Base-by-base conservation (phyloP, 1,140 invertebrate species). In the Dysdera silvatica region DNA sequence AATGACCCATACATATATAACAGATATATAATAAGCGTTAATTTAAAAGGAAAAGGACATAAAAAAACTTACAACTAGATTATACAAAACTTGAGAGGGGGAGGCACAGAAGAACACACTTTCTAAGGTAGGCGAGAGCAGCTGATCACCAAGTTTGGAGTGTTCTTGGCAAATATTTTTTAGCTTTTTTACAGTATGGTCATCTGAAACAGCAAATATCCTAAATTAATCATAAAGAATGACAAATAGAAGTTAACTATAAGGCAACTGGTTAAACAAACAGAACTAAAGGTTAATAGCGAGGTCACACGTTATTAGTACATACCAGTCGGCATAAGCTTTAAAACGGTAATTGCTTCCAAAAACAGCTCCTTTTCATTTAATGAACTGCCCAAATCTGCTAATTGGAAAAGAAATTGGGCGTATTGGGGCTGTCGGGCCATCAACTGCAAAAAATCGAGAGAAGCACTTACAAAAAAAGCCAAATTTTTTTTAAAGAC, bases 341-440 rank as follows among this genome's bases (percentile, higher is more conserved):
- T 87, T n/a, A 96, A 80, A 24, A 97, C 78, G 58, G 85, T 81
- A 69, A 92, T 83, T 4, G 89, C 90, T 56, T 87, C 86, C 72
- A 97, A 91, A 43, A 90, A 81, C 53, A 98, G 78, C 40, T 84
- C 84, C 18, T 85, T 80, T 70, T 93, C 85, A 55, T 85, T 81
- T 60, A 94, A 78, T 48, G 84, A 82, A 74, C 89, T 89, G 49
- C 91, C 93, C 60, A 94, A 76, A 72, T 93, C 89, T 70, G 91
- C 89, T 56, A 97, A 77, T 78, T 94, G 88, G 75, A 95, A 87
- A 70, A 96, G 86, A 76, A 96, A 96, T 69, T 86, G 84, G 37
- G 87, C 83, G 74, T 93, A 91, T 67, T 85, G 82, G 41, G 85
- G 80, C 65, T 88, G 85, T 73, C 87, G 85, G 1, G 92, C 86